These are phyloP conservation scores for Sciurus niger DNA, from an alignment of 2,113 vertebrate species.

Conservation along the genomic window DNA sequence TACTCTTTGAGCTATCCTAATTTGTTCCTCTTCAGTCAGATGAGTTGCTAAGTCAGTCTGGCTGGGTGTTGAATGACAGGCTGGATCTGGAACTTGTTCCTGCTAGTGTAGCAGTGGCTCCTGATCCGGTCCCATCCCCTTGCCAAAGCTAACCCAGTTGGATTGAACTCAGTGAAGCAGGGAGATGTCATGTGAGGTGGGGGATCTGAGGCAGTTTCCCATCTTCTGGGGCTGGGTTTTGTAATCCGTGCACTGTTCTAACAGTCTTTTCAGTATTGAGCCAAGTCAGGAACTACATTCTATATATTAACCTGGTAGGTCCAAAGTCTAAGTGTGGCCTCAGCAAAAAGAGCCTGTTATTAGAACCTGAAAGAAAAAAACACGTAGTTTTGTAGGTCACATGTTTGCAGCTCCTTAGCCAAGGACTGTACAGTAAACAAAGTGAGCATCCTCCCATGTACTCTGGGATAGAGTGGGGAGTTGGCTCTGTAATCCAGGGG, in stretches of 20 bases:
- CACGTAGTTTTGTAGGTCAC: not conserved
- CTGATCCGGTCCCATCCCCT: too few relatives aligned
- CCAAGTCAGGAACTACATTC: not conserved
- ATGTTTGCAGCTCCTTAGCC: not conserved
- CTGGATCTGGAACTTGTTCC: conserved; percentile 97
- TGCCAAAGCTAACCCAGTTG: too few relatives aligned
- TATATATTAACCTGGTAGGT: not conserved
- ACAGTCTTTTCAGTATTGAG: not conserved
- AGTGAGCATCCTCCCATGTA: too few relatives aligned
- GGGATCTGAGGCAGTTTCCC: too few relatives aligned
- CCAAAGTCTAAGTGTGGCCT: not conserved
- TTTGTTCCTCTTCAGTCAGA: conserved; percentile 98
- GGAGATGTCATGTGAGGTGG: too few relatives aligned
- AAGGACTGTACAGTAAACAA: not conserved
- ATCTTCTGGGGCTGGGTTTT: too few relatives aligned
- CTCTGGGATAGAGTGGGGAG: not conserved
- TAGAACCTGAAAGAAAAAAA: not conserved
- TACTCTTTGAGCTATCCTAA: conserved; percentile 98
- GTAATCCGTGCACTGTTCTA: too few relatives aligned
- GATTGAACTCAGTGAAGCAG: too few relatives aligned
- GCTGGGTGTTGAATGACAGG: conserved; percentile 97
- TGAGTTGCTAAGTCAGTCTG: conserved; percentile 98
- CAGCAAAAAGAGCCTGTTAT: not conserved
- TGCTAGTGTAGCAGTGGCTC: conserved; percentile 71
- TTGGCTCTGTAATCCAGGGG: not conserved